Evolutionary conservation across 2,888 invertebrate species (phyloP), one percentile per base, ranked within the genome.

Genomic region (Uropetala carovei): DNA sequence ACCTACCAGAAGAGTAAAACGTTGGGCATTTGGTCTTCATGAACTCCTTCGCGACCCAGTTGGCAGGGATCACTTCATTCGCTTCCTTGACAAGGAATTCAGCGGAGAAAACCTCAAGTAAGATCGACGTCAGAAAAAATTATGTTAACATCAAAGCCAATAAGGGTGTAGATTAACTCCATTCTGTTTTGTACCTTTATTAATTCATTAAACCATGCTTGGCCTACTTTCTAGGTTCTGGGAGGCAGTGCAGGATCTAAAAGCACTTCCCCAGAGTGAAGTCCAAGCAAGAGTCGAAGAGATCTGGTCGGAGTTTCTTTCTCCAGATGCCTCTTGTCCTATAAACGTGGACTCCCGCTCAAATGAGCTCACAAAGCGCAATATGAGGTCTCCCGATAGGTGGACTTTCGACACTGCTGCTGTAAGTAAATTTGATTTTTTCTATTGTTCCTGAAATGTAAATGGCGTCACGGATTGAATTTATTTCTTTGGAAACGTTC

Each of bases 391-490:
- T 93, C 97, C 98, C 0, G 98, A 99, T 95, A 96, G 99, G 94
- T 99, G 99, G 97, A 98, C 98, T 94, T 99, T 99, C 95, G 99
- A 99, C 94, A 98, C 99, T 94, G 99, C 99, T 92, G 99, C 99
- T 95, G 99, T 99, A 95, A 95, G 96, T 95, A 92, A 83, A 86
- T 64, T 58, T 82, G n/a, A 57, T 27, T 27, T 43, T 92, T 91
- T 16, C n/a, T 43, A 43, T 43, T 43, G 43, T 43, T 43, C 43
- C 5, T 3, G 5, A 1, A 43, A 1, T 5, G 3, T 5, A 43
- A 43, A 43, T 43, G 43, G 5, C 43, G 5, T 43, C 43, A 43
- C 43, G 1, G 5, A 43, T 43, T 43, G 43, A 43, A 43, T 43
- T 43, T 3, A 43, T 43, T 43, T 43, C 5, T 43, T 43, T 1